Evolutionary conservation across 2,888 invertebrate genomes (phyloP).

Genomic region (Plemyria rubiginata): DNA sequence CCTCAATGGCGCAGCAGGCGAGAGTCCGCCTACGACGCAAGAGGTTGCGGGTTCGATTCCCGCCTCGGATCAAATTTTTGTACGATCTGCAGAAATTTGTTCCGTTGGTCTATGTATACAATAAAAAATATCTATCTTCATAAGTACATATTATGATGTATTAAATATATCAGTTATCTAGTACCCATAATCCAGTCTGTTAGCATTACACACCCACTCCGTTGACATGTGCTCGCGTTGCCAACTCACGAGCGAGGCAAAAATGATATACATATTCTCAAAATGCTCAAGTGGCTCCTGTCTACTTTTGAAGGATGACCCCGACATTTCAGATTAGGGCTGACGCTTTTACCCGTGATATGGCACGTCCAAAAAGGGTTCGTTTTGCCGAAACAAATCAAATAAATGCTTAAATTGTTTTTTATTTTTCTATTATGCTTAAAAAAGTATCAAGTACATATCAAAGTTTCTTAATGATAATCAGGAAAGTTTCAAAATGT

Average conservation of each 20-base stretch:
- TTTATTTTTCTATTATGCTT: background rate
- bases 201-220: conserved; percentile 6
- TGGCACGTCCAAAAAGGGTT: background rate
- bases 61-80: no score
- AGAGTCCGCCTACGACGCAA: no score
- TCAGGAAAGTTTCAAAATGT: no score
- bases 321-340: conserved; percentile 1
- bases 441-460: background rate
- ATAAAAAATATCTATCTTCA: no score
- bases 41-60: no score
- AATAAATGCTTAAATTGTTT: background rate
- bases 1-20: no score
- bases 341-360: background rate
- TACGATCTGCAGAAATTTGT: no score
- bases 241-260: background rate
- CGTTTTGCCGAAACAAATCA: background rate
- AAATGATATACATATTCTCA: conserved; percentile 1
- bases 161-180: no score
- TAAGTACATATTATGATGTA: no score
- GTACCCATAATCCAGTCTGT: no score
- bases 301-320: conserved; percentile 6
- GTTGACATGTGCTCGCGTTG: conserved; percentile 1
- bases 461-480: no score
- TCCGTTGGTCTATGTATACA: no score
- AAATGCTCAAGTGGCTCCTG: conserved; percentile 1